These are phyloP conservation scores for Atta texana DNA, from an alignment of 1,140 invertebrate species.

Conservation along the genomic window DNA sequence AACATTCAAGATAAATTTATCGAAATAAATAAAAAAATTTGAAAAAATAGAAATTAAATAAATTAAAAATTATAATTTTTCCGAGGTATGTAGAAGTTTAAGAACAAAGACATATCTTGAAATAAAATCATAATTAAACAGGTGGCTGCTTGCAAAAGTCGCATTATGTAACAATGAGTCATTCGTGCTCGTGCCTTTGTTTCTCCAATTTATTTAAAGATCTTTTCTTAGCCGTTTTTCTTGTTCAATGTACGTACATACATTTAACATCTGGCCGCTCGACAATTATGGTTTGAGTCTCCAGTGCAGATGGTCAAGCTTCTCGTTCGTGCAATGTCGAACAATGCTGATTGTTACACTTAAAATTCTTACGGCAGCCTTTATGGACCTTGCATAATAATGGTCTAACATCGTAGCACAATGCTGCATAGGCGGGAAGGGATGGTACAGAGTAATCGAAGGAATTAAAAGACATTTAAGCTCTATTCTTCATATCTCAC, in stretches of 20 bases:
- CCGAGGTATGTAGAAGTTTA: not conserved
- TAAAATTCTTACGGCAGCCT: constrained; percentile 74
- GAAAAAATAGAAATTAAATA: not conserved
- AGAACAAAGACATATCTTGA: not conserved
- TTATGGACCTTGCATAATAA: constrained; percentile 79
- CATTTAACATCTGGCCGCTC: constrained; percentile 66
- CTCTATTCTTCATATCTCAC: not conserved
- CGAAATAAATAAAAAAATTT: not conserved
- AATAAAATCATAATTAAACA: not conserved
- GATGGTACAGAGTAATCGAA: constrained; percentile 38
- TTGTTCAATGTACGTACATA: constrained; percentile 11
- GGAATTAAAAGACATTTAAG: constrained; percentile 32
- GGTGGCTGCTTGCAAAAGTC: not conserved
- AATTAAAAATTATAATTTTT: not conserved
- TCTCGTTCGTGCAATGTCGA: constrained; percentile 60
- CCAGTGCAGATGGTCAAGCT: constrained; percentile 74
- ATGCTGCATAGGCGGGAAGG: constrained; percentile 71
- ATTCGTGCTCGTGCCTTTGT: not conserved
- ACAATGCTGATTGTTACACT: constrained; percentile 78
- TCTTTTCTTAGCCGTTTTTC: constrained; percentile 39
- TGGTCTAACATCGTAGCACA: constrained; percentile 74
- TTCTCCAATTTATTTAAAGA: constrained; percentile 2
- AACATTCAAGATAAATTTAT: not conserved
- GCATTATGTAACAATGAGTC: constrained; percentile 48
- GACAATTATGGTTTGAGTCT: constrained; percentile 75